Conservation (phyloP, 2,113 vertebrate species). For the Atrichornis clamosus region DNA sequence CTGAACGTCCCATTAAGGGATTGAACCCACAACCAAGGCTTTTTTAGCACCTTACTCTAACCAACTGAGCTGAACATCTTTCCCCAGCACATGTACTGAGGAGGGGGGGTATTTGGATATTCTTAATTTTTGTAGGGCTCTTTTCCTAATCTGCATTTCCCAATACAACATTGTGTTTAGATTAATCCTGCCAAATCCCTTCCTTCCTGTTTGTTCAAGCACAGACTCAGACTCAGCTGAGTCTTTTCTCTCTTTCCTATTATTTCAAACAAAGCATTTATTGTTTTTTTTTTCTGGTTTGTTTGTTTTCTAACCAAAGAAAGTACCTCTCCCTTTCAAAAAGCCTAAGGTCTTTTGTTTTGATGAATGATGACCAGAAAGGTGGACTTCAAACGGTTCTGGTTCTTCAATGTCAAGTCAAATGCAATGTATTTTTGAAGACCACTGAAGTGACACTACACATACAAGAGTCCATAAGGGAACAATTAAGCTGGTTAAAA, state of each 20-base stretch:
- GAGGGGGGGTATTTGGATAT: background rate
- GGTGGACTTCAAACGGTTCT: background rate
- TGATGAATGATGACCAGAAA: background rate
- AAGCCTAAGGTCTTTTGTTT: background rate
- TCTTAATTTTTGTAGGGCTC: background rate
- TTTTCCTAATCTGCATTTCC: background rate
- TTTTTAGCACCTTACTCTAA: background rate
- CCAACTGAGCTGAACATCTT: background rate
- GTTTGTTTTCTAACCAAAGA: background rate
- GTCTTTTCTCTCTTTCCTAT: background rate
- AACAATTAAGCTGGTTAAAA: background rate
- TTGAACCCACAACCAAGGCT: background rate
- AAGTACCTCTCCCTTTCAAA: background rate
- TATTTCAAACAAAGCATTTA: background rate
- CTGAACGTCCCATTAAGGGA: background rate
- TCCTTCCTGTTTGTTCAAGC: background rate
- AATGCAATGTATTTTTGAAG: background rate
- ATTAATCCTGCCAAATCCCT: constrained; percentile 7
- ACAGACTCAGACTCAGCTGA: background rate
- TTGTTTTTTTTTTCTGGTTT: background rate
- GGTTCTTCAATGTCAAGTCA: background rate
- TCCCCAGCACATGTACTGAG: background rate
- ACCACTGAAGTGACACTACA: background rate
- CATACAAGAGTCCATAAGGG: background rate
- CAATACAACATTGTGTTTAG: background rate